Percentiles rank a stretch among this genome's conserved stretches.
These are phyloP conservation scores for Gracilinanus agilis DNA, from an alignment of 2,113 vertebrate species.

Conservation along the genomic window DNA sequence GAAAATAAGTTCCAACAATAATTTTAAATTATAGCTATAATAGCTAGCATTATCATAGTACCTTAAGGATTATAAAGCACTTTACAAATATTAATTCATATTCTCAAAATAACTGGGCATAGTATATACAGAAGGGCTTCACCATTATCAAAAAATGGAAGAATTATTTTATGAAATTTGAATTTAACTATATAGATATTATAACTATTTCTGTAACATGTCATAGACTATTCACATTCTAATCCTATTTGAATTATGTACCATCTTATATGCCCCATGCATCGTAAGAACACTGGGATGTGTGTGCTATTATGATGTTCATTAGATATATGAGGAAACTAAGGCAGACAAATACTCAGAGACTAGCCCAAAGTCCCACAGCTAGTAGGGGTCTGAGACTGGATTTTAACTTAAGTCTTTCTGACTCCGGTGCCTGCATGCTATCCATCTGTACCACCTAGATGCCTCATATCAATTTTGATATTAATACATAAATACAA, in stretches of 20 bases:
- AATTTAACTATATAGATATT: neutral
- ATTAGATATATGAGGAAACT: neutral
- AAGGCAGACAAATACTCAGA: neutral
- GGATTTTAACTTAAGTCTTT: too few species aligned
- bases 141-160: neutral
- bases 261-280: too few species aligned
- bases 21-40: neutral
- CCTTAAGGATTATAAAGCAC: neutral
- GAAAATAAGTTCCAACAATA: neutral
- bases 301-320: neutral
- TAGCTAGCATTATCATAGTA: neutral
- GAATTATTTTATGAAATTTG: conserved; percentile 26
- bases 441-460: neutral
- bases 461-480: neutral
- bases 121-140: conserved; percentile 10
- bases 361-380: neutral
- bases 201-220: neutral
- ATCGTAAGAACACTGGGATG: neutral
- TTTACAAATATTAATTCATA: neutral
- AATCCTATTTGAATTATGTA: neutral
- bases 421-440: neutral
- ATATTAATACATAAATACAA: neutral
- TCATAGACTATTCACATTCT: neutral
- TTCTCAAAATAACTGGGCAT: conserved; percentile 16
- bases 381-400: neutral